Evolutionary conservation across 2,888 invertebrate species (phyloP).

Genomic region (Tuta absoluta): DNA sequence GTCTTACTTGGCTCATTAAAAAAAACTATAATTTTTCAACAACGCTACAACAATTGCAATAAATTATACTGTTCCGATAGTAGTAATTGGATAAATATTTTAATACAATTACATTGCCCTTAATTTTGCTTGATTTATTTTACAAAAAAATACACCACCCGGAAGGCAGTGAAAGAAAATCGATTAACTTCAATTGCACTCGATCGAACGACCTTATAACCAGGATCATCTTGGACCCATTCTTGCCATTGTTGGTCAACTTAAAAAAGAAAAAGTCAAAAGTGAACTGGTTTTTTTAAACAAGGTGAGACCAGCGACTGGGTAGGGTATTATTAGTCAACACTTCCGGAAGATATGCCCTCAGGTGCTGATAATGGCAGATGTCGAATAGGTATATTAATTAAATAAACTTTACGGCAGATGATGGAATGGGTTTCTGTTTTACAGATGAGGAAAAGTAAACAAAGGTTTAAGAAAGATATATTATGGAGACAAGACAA

Average conservation of each 20-base stretch:
- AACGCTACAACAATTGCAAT: not conserved
- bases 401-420: conserved; percentile 7
- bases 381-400: conserved; percentile 8
- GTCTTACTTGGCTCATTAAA: no score
- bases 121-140: not conserved
- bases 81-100: not conserved
- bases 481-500: no score
- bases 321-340: conserved; percentile 40
- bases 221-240: conserved; percentile 49
- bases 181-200: conserved; percentile 12
- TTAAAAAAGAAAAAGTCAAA: conserved; percentile 37
- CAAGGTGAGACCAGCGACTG: conserved; percentile 53
- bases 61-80: not conserved
- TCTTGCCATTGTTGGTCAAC: conserved; percentile 47
- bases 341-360: conserved; percentile 50
- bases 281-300: conserved; percentile 55
- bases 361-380: conserved; percentile 32
- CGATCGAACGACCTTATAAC: conserved; percentile 47
- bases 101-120: not conserved
- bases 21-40: not conserved
- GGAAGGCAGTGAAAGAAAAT: conserved; percentile 29
- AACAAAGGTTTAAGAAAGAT: not conserved
- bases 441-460: not conserved
- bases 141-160: not conserved
- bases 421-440: not conserved